These are phyloP conservation scores for Colius striatus DNA, from an alignment of 2,113 vertebrate species.

Conservation along the genomic window DNA sequence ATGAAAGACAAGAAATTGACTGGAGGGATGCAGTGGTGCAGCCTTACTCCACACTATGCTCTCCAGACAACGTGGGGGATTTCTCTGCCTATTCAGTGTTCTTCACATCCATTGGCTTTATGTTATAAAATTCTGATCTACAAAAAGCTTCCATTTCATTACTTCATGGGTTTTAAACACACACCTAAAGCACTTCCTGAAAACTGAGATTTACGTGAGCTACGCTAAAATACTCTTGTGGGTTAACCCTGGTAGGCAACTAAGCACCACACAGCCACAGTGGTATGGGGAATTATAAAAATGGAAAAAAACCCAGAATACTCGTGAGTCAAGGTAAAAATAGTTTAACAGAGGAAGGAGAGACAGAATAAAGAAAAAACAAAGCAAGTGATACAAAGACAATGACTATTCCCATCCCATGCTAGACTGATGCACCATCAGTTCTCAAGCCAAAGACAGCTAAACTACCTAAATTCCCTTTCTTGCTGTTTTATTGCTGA, in stretches of 20 bases:
- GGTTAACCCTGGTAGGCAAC: background rate
- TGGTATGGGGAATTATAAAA: background rate
- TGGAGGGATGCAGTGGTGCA: background rate
- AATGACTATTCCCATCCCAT: background rate
- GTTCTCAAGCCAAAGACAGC: fast-evolving
- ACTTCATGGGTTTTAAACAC: background rate
- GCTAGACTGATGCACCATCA: background rate
- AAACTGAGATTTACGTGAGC: background rate
- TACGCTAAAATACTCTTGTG: background rate
- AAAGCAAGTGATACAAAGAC: background rate
- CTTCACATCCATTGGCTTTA: background rate
- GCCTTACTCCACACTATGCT: background rate
- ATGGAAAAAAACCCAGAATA: background rate
- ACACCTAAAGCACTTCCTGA: background rate
- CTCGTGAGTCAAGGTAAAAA: background rate
- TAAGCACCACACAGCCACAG: background rate
- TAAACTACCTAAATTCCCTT: background rate
- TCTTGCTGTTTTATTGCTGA: background rate
- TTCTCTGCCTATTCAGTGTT: background rate
- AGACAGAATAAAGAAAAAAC: background rate
- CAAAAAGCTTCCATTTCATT: background rate
- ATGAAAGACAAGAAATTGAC: background rate
- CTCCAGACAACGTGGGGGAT: background rate
- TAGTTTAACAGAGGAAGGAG: background rate
- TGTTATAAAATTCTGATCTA: background rate